phyloP scores from a whole-genome alignment of 1,140 invertebrate genomes.

The Caligus rogercresseyi region DNA sequence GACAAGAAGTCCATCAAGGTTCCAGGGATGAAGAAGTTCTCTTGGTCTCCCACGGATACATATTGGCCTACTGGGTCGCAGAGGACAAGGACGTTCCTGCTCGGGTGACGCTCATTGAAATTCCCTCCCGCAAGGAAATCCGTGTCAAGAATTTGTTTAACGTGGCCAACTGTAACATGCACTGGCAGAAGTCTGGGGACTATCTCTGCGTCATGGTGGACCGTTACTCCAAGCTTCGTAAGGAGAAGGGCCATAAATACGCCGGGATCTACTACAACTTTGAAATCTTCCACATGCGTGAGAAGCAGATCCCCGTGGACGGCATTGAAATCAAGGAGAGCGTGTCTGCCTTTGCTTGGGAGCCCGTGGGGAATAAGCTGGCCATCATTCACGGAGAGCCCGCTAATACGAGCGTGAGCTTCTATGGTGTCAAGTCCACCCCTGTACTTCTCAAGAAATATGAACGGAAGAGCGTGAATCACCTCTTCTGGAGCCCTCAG shows the following conservation, averaged over 20 bases:
- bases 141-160: constrained; percentile 93
- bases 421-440: constrained; percentile 60
- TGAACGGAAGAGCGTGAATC: constrained; percentile 78
- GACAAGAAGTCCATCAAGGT: constrained; percentile 91
- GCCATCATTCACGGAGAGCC: constrained; percentile 86
- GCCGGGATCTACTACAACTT: constrained; percentile 96
- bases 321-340: constrained; percentile 71
- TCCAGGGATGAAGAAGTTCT: constrained; percentile 75
- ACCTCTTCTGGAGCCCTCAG: constrained; percentile 89
- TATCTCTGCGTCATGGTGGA: constrained; percentile 96
- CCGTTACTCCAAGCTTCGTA: constrained; percentile 79
- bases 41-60: constrained; percentile 91
- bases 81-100: constrained; percentile 41
- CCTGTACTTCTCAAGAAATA: constrained; percentile 44
- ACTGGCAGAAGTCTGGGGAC: constrained; percentile 97
- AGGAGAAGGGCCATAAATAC: constrained; percentile 67
- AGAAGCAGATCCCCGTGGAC: constrained; percentile 95
- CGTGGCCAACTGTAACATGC: constrained; percentile 93
- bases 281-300: constrained; percentile 94
- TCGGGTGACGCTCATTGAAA: constrained; percentile 59
- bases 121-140: constrained; percentile 69
- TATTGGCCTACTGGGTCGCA: constrained; percentile 39
- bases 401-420: constrained; percentile 71
- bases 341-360: constrained; percentile 94
- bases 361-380: constrained; percentile 87